Evolutionary conservation across 2,888 invertebrate species (phyloP).

Genomic region (Volucella inflata): DNA sequence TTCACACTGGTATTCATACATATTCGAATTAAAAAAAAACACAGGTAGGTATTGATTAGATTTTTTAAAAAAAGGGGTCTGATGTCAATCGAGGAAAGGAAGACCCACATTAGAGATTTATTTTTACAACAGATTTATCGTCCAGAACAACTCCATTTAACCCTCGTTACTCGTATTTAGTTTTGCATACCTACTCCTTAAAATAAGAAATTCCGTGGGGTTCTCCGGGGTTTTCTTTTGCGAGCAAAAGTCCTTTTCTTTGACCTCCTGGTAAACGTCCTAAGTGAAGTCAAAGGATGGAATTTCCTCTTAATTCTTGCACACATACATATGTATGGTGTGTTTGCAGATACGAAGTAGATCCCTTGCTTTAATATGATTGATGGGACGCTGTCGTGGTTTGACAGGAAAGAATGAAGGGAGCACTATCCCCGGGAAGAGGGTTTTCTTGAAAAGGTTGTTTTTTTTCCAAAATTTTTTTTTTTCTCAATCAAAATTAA

Average conservation of each 20-base stretch:
- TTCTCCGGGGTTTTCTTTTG: conserved; percentile 41
- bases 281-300: conserved; percentile 61
- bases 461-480: conserved; percentile 16
- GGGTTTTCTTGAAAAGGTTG: conserved; percentile 14
- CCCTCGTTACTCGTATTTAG: conserved; percentile 8
- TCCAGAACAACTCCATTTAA: conserved; percentile 54
- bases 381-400: conserved; percentile 58
- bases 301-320: conserved; percentile 24
- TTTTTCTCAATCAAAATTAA: conserved; percentile 71
- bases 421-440: not conserved
- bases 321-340: not conserved
- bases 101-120: conserved; percentile 58
- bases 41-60: conserved; percentile 19
- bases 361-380: conserved; percentile 64
- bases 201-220: conserved; percentile 32
- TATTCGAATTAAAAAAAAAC: conserved; percentile 5
- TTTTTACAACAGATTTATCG: conserved; percentile 68
- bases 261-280: conserved; percentile 57
- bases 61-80: conserved; percentile 38
- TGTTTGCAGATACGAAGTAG: too few relatives aligned
- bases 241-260: conserved; percentile 17
- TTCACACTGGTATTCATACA: conserved; percentile 27
- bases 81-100: conserved; percentile 39
- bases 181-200: conserved; percentile 42
- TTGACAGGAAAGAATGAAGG: conserved; percentile 47